Conservation (phyloP, 2,888 invertebrate genomes). For the Diarsia brunnea region DNA sequence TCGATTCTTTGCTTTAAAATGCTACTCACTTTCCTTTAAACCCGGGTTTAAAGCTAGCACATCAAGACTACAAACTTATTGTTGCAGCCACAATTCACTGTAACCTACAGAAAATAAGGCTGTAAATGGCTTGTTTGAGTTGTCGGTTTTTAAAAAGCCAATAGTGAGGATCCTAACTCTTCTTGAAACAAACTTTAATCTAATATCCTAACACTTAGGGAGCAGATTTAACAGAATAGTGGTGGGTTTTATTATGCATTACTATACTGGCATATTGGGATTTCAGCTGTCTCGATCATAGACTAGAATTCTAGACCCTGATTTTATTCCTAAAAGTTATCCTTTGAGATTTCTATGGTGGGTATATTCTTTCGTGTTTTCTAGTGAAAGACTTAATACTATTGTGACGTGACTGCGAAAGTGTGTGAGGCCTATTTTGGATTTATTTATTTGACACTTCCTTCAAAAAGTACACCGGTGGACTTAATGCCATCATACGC, state of each 20-base stretch:
- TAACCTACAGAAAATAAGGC: constrained; percentile 13
- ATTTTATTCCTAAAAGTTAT: not conserved
- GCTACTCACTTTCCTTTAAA: constrained; percentile 57
- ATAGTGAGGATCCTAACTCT: constrained; percentile 56
- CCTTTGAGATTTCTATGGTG: too few relatives aligned
- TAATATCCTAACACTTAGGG: constrained; percentile 59
- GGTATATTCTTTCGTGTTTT: too few relatives aligned
- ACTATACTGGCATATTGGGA: not conserved
- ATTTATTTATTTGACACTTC: too few relatives aligned
- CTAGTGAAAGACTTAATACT: too few relatives aligned
- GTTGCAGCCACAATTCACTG: not conserved
- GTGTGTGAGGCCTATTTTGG: too few relatives aligned
- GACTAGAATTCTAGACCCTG: not conserved
- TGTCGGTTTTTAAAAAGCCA: constrained; percentile 40
- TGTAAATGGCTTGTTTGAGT: not conserved
- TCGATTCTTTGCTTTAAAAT: constrained; percentile 54
- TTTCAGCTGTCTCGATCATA: not conserved
- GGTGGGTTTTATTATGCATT: constrained; percentile 41
- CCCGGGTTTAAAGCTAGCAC: constrained; percentile 48
- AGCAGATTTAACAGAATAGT: constrained; percentile 46
- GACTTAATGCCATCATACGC: too few relatives aligned
- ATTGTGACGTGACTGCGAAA: too few relatives aligned
- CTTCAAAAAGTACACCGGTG: too few relatives aligned
- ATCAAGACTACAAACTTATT: constrained; percentile 27
- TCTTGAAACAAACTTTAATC: constrained; percentile 63